phyloP scores from a whole-genome alignment of 2,113 vertebrate genomes.

The Malurus elegans region DNA sequence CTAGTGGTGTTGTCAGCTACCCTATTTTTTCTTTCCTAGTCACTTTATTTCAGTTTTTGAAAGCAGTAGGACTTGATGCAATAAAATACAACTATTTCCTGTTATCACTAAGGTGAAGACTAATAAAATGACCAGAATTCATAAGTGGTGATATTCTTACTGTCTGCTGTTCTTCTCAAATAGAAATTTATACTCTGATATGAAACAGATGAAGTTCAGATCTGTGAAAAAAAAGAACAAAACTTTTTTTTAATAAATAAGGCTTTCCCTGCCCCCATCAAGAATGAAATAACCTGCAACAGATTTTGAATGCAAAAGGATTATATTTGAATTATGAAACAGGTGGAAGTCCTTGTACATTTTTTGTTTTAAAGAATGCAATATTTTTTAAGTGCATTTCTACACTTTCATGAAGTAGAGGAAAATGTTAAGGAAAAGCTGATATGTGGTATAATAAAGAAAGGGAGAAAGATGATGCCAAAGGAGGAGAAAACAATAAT shows the following conservation, averaged over 20 bases:
- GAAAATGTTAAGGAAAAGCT: not conserved
- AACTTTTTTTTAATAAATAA: not conserved
- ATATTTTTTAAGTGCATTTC: not conserved
- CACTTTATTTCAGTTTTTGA: not conserved
- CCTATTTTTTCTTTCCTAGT: not conserved
- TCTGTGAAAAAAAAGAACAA: not conserved
- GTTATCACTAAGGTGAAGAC: not conserved
- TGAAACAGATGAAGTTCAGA: not conserved
- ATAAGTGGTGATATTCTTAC: not conserved
- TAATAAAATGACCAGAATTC: slow-evolving; percentile 9
- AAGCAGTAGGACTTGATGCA: not conserved
- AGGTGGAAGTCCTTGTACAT: not conserved
- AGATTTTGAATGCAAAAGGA: not conserved
- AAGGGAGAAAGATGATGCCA: not conserved
- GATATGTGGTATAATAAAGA: not conserved
- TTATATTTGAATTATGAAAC: not conserved
- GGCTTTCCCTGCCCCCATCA: not conserved
- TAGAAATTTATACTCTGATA: not conserved
- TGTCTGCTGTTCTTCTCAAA: not conserved
- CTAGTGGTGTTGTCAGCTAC: not conserved
- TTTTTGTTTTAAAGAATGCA: not conserved
- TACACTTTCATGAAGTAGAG: not conserved
- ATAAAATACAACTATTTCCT: not conserved
- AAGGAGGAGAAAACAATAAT: not conserved
- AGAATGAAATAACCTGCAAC: not conserved